A percentile compares a stretch with the other conserved stretches of the same genome.
Conservation (phyloP, 2,113 vertebrate genomes). For the Scalopus aquaticus region DNA sequence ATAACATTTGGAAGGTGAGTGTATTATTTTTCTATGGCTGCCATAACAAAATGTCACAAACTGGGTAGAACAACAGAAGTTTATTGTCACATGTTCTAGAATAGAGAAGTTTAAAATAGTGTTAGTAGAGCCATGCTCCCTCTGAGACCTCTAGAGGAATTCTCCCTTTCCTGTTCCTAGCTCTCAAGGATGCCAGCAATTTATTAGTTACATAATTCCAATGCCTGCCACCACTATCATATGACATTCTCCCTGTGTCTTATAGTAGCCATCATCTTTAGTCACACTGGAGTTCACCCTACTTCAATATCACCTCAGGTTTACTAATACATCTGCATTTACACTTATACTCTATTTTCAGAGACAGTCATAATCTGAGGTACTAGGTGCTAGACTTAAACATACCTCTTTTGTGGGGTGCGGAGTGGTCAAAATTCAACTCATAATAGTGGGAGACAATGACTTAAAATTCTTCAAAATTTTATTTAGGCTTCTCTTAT, state of each 20-base stretch:
- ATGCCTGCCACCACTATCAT: not conserved
- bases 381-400: not conserved
- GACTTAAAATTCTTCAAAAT: not conserved
- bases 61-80: not conserved
- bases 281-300: not conserved
- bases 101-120: not conserved
- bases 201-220: not conserved
- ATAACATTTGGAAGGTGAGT: not conserved
- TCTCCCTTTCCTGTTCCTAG: not conserved
- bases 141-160: not conserved
- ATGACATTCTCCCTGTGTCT: not conserved
- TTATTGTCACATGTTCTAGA: not conserved
- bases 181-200: not conserved
- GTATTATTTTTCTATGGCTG: not conserved
- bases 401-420: not conserved
- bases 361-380: not conserved
- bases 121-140: not conserved
- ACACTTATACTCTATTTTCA: not conserved
- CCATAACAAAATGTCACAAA: not conserved
- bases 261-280: not conserved
- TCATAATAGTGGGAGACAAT: not conserved
- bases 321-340: not conserved
- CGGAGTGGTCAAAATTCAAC: not conserved
- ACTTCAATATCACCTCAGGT: not conserved
- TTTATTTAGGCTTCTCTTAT: not conserved